phyloP scores from a whole-genome alignment of 2,797 vertebrate genomes.

The Enteromius anoplus region DNA sequence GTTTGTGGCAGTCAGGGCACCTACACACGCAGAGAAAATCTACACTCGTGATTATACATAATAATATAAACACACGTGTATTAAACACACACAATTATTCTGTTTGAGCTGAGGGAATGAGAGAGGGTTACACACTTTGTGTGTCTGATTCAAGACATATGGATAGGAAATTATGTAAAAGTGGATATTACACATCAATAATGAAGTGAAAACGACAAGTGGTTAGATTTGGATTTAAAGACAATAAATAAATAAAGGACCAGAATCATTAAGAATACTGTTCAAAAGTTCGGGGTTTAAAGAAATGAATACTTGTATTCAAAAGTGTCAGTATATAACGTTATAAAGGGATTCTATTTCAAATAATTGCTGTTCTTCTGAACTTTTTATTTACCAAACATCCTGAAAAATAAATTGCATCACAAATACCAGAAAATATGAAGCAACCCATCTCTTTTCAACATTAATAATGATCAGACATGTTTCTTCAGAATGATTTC shows the following conservation, averaged over 20 bases:
- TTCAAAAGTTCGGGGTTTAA: not conserved
- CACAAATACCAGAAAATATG: not conserved
- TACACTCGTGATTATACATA: not conserved
- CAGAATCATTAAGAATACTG: not conserved
- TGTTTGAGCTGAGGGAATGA: not conserved
- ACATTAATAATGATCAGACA: not conserved
- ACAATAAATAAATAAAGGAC: not conserved
- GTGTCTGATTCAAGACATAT: not conserved
- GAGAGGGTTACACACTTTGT: not conserved
- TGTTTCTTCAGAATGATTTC: not conserved
- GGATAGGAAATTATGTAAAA: not conserved
- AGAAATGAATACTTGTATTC: not conserved
- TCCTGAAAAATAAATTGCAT: not conserved
- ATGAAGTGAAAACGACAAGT: not conserved
- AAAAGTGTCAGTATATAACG: not conserved
- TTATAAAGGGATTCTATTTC: not conserved
- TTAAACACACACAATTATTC: not conserved
- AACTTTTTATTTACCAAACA: not conserved
- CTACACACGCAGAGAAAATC: not conserved
- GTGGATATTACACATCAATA: not conserved
- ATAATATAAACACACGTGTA: not conserved
- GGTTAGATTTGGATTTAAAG: not conserved
- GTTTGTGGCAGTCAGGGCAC: constrained; percentile 59
- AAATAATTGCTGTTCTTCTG: not conserved
- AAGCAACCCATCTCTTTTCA: not conserved